Conservation (phyloP, 2,888 invertebrate genomes). For the Exocentrus adspersus region DNA sequence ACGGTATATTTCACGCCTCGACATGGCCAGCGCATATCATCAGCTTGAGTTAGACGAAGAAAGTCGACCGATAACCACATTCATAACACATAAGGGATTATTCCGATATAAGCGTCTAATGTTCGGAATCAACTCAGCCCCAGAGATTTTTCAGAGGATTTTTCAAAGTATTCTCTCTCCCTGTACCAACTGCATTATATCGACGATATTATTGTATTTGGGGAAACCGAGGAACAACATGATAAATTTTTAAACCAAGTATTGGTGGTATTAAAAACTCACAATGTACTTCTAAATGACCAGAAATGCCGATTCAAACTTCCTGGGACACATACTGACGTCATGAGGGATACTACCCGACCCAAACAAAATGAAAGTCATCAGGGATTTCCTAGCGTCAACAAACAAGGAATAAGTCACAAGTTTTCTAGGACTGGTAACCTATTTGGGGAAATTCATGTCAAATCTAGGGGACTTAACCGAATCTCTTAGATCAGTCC, state of each 20-base stretch:
- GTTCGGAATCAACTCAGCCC: conserved; percentile 30
- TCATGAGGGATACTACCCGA: conserved; percentile 4
- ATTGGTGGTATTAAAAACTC: conserved; percentile 9
- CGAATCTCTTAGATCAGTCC: background rate
- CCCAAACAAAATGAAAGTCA: conserved; percentile 13
- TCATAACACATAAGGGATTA: conserved; percentile 33
- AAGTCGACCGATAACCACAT: conserved; percentile 37
- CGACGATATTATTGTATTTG: too few relatives aligned
- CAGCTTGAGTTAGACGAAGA: conserved; percentile 1
- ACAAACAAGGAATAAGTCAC: conserved; percentile 39
- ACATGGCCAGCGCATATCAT: background rate
- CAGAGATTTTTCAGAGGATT: conserved; percentile 26
- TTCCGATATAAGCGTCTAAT: conserved; percentile 32
- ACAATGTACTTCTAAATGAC: conserved; percentile 27
- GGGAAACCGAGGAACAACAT: conserved; percentile 9
- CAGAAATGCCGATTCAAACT: conserved; percentile 28
- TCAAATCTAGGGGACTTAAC: background rate
- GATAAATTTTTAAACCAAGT: conserved; percentile 19
- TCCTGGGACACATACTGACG: conserved; percentile 54
- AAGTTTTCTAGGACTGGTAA: conserved; percentile 43
- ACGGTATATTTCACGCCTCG: background rate
- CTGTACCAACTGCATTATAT: too few relatives aligned
- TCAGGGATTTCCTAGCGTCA: conserved; percentile 41
- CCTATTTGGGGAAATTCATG: conserved; percentile 23
- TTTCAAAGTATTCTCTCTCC: background rate